Conservation (phyloP, 1,140 invertebrate genomes). For the Drosophila suzukii region DNA sequence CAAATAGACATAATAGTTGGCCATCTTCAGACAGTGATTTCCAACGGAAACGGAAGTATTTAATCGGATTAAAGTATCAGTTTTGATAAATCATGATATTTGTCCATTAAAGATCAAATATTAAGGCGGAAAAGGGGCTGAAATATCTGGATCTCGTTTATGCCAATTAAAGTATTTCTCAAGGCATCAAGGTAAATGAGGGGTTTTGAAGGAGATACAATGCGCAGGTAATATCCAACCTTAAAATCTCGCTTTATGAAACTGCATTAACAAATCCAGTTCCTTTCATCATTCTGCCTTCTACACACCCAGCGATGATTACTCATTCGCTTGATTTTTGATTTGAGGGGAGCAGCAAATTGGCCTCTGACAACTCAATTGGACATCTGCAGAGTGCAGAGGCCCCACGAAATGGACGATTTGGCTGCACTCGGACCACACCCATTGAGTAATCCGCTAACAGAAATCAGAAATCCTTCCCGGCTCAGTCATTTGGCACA, state of each 20-base stretch:
- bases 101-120: not conserved
- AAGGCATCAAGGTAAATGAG: slow-evolving; percentile 7
- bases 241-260: slow-evolving; percentile 2
- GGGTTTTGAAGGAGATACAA: slow-evolving; percentile 3
- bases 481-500: slow-evolving; percentile 73
- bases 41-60: slow-evolving; percentile 18
- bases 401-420: slow-evolving; percentile 26
- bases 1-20: not conserved
- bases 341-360: slow-evolving; percentile 33
- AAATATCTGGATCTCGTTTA: slow-evolving; percentile 1
- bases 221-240: slow-evolving; percentile 3
- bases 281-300: slow-evolving; percentile 19
- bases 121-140: not conserved
- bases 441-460: slow-evolving; percentile 60
- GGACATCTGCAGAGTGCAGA: slow-evolving; percentile 45
- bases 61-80: slow-evolving; percentile 22
- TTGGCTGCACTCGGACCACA: slow-evolving; percentile 46
- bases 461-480: slow-evolving; percentile 40
- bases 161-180: slow-evolving; percentile 20
- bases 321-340: slow-evolving; percentile 32
- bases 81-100: slow-evolving; percentile 4
- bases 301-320: slow-evolving; percentile 20
- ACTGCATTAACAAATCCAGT: slow-evolving; percentile 14
- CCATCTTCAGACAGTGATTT: not conserved
- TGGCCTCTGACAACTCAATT: slow-evolving; percentile 70